Percentiles rank a stretch among this genome's conserved stretches.
Conservation (phyloP, 2,797 vertebrate species). For the Cuniculus paca region DNA sequence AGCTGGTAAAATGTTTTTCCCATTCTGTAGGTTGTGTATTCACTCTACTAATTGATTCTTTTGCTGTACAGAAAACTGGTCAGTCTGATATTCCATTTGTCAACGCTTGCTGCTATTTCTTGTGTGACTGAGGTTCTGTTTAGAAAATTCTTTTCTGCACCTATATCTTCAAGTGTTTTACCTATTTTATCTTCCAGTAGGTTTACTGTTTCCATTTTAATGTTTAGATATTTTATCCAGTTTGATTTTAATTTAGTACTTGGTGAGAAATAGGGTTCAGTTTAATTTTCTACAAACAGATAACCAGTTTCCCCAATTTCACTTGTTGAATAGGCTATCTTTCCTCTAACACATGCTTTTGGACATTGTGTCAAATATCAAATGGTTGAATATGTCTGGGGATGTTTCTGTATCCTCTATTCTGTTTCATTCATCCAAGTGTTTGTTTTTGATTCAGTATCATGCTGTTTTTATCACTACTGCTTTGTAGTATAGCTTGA, state of each 20-base stretch:
- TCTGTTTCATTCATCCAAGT: neutral
- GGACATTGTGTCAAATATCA: neutral
- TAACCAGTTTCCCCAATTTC: neutral
- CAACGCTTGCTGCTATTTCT: neutral
- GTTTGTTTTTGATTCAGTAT: neutral
- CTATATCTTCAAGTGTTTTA: neutral
- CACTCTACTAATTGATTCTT: neutral
- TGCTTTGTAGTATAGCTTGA: neutral
- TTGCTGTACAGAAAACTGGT: neutral
- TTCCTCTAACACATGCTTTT: neutral
- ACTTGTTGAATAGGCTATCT: neutral
- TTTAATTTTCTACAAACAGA: neutral
- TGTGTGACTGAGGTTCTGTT: neutral
- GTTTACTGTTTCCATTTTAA: neutral
- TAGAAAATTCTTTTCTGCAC: neutral
- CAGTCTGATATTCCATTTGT: neutral
- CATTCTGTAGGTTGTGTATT: neutral
- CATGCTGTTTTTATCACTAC: neutral
- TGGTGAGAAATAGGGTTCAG: neutral
- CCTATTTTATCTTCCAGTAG: neutral
- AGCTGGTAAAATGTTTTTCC: neutral
- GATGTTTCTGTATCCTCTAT: neutral
- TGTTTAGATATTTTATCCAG: neutral
- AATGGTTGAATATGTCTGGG: neutral
- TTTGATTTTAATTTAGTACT: neutral